phyloP scores from a whole-genome alignment of 2,113 vertebrate genomes.

The Apteryx mantelli region DNA sequence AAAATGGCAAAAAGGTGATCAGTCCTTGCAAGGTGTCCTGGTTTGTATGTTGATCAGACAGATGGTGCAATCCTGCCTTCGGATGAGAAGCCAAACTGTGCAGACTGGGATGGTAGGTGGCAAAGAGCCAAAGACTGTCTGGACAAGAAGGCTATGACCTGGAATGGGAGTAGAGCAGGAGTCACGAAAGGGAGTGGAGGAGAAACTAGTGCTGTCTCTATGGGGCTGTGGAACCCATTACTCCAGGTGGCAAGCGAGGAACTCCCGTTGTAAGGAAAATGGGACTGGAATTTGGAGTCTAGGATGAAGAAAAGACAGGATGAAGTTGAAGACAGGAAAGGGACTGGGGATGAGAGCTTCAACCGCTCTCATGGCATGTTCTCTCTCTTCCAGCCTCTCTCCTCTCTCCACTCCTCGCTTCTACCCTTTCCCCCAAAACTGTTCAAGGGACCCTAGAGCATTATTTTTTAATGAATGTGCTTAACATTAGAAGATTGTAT shows the following conservation, averaged over 20 bases:
- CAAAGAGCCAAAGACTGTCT: accelerated
- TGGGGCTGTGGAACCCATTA: neutral
- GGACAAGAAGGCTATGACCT: neutral
- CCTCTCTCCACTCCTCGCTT: neutral
- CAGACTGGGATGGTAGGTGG: too few relatives aligned
- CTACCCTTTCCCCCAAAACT: neutral
- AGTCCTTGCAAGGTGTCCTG: neutral
- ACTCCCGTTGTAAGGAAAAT: neutral
- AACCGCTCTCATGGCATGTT: accelerated
- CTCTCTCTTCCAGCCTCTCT: neutral
- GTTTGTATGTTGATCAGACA: neutral
- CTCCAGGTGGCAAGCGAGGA: neutral
- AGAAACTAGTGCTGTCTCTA: too few relatives aligned
- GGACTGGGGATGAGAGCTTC: neutral
- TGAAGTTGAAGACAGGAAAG: neutral
- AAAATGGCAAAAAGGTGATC: neutral
- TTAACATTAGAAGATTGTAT: neutral
- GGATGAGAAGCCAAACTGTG: neutral
- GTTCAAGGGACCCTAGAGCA: neutral
- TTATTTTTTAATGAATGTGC: neutral
- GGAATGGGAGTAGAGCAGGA: neutral
- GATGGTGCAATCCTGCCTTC: too few relatives aligned
- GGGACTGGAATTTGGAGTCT: neutral
- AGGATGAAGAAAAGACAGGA: neutral
- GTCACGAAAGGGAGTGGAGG: neutral